Evolutionary conservation across 2,113 vertebrate genomes (phyloP), one percentile per base, ranked within the genome.

Genomic region (Clarias macrocephalus): DNA sequence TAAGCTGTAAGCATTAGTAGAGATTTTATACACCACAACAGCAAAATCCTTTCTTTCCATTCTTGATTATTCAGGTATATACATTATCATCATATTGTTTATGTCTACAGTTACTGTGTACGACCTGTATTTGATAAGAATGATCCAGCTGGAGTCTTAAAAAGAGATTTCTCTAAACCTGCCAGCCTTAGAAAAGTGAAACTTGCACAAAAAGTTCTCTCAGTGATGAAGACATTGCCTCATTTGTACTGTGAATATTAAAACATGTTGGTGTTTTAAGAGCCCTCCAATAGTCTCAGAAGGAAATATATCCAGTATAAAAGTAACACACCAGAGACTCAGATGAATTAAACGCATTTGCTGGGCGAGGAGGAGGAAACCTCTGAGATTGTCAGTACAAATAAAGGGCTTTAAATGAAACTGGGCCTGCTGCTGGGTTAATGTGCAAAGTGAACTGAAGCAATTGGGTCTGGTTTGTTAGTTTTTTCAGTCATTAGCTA

Each of bases 341-440:
- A 1, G 28, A 60, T 18, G 23, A 79, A 7, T 79, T 5, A 48
- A 77, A 18, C 12, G 33, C 18, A 59, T 80, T 10, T 23, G 16
- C 57, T 59, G 11, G 9, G 19, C 30, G 42, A 42, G 30, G 57
- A 81, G 54, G 56, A 59, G 79, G 21, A 62, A 80, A 37, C 57
- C 62, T 57, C 57, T 81, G 79, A 37, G 59, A 81, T 81, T 37
- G 19, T 81, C 57, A 11, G 79, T 37, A 81, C 33, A 62, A 21
- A 80, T 11, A 62, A 59, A 80, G n/a, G 56, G 52, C 4, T 57
- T 56, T 10, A 28, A 60, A 77, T 13, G 72, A 75, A 52, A 25
- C 37, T 52, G 37, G 37, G 42, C 33, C 33, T 37, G 33, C 25
- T 54, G 21, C 42, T 73, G 37, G 21, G 23, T 1, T 75, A 23